A percentile compares a stretch with the other conserved stretches of the same genome.
Conservation (phyloP, 2,888 invertebrate species). For the Plagodis dolabraria region DNA sequence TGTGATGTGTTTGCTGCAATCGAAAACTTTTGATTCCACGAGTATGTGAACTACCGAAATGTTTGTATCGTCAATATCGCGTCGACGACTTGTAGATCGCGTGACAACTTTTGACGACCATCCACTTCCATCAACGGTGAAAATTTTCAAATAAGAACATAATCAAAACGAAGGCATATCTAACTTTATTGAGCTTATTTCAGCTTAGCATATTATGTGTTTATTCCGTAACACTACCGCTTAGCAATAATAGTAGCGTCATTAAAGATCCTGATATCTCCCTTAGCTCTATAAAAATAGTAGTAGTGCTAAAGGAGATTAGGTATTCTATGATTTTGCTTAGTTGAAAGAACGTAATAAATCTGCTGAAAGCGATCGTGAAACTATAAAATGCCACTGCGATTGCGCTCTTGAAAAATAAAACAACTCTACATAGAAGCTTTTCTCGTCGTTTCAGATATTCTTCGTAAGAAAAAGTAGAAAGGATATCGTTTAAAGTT, state of each 20-base stretch:
- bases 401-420: conserved; percentile 6
- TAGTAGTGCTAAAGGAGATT: too few relatives aligned
- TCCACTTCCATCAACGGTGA: not conserved
- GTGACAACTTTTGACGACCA: not conserved
- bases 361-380: conserved; percentile 18
- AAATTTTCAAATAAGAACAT: not conserved
- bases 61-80: not conserved
- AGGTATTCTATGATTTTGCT: too few relatives aligned
- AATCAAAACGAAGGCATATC: not conserved
- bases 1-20: conserved; percentile 2
- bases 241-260: too few relatives aligned
- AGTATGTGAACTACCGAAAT: not conserved
- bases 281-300: too few relatives aligned
- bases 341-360: conserved; percentile 5
- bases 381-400: conserved; percentile 13
- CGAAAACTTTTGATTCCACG: not conserved
- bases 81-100: conserved; percentile 2
- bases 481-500: conserved; percentile 42
- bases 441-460: conserved; percentile 75
- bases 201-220: too few relatives aligned
- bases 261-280: too few relatives aligned
- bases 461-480: conserved; percentile 41
- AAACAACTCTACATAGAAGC: conserved; percentile 44
- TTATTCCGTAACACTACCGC: too few relatives aligned
- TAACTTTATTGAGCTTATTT: too few relatives aligned